Base-by-base conservation (phyloP, 2,888 invertebrate genomes). In the Tanypteryx hageni region DNA sequence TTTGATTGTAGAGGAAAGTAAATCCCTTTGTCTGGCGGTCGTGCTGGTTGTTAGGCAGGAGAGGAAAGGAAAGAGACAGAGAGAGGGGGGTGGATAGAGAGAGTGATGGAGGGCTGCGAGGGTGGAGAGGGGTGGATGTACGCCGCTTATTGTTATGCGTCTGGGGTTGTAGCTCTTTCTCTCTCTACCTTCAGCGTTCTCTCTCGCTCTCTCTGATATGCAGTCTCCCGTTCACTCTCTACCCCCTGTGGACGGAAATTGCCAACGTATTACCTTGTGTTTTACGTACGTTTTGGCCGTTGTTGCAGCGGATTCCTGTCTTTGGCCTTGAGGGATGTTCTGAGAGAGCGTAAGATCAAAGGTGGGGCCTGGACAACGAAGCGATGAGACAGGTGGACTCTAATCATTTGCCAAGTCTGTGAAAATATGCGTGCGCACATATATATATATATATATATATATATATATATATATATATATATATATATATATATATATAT, bases 1-100 rank as follows among this genome's bases (percentile, higher is more conserved):
- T 89, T 89, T 89, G 64, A 89, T 89, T 68, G 89, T 89, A 44
- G 89, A n/a, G 89, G 68, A 89, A 89, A 89, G 89, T 89, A 89
- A 89, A 89, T 68, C 68, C 89, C 64, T 89, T 89, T 89, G 89
- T 89, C 89, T 68, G 89, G 44, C 44, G 68, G 64, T 57, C 22
- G 56, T n/a, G 85, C 56, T 56, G 85, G 85, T 85, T 85, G 85
- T 57, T 22, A n/a, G 56, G 84, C 18, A 84, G n/a, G 56, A 56
- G 84, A 84, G 56, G 84, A 44, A 16, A 82, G 82, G 44, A 44
- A 82, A 31, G 44, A 56, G 18, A n/a, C 44, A 44, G 44, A 83
- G 83, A 13, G 16, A 16, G 44, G 56, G 84, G n/a, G 56, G 16
- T 8, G 84, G 14, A 14, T 16, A n/a, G 18, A 44, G 31, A 44